Evolutionary conservation across 2,113 vertebrate genomes (phyloP).

Genomic region (Syngnathoides biaculeatus): DNA sequence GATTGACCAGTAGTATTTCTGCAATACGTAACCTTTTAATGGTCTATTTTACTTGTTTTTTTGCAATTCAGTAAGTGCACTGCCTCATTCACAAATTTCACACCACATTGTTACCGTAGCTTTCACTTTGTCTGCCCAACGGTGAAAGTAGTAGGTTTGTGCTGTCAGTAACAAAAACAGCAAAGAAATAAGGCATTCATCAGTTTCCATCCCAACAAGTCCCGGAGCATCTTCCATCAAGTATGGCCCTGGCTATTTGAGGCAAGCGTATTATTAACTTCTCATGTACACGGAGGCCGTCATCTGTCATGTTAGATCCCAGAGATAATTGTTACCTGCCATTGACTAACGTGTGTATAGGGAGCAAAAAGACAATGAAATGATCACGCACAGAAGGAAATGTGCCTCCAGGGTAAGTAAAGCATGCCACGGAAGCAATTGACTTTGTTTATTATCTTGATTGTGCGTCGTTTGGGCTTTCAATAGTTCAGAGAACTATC

Average conservation of each 20-base stretch:
- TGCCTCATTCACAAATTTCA: not conserved
- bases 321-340: not conserved
- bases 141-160: not conserved
- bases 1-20: no score
- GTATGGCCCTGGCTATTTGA: slow-evolving; percentile 23
- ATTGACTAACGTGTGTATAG: not conserved
- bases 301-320: slow-evolving; percentile 7
- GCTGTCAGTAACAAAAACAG: not conserved
- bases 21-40: no score
- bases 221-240: slow-evolving; percentile 14
- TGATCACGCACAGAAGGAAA: not conserved
- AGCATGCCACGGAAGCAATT: not conserved
- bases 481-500: not conserved
- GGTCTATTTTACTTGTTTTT: not conserved
- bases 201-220: not conserved
- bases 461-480: not conserved
- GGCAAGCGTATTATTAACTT: slow-evolving; percentile 29
- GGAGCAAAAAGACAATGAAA: not conserved
- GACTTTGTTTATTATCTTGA: not conserved
- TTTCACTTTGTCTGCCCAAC: not conserved
- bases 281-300: slow-evolving; percentile 7
- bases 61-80: not conserved
- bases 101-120: not conserved
- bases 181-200: not conserved
- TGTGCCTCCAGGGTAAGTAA: not conserved